A percentile compares a stretch with the other conserved stretches of the same genome.
phyloP scores from a whole-genome alignment of 2,797 vertebrate genomes.

The Mergus octosetaceus region DNA sequence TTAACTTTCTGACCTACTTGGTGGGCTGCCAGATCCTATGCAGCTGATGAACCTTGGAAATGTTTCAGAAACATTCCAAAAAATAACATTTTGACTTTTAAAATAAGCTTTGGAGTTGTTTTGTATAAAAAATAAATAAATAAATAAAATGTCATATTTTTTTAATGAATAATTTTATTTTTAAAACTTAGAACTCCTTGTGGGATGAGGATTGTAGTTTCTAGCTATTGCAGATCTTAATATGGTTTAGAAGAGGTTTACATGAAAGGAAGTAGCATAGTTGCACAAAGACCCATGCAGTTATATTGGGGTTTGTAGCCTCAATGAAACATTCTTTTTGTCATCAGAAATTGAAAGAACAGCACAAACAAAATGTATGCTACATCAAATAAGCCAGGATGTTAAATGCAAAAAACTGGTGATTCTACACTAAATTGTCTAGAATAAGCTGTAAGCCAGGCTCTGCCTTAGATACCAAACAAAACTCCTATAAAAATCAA shows the following conservation, averaged over 20 bases:
- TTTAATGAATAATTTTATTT: neutral
- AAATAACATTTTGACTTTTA: neutral
- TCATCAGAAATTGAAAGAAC: neutral
- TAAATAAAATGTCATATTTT: neutral
- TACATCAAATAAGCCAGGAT: neutral
- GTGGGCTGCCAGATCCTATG: neutral
- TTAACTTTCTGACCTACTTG: neutral
- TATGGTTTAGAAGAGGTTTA: neutral
- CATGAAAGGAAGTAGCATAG: neutral
- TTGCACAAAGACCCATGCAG: neutral
- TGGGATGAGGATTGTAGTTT: neutral
- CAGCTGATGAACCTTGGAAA: neutral
- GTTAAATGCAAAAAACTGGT: neutral
- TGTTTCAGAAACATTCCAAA: neutral
- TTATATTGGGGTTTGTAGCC: neutral
- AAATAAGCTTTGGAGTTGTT: neutral
- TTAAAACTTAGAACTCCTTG: neutral
- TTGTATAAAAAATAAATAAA: neutral
- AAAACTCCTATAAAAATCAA: neutral
- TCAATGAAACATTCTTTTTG: neutral
- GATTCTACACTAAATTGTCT: neutral
- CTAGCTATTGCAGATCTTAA: neutral
- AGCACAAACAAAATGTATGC: neutral
- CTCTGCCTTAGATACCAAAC: neutral
- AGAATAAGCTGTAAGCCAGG: neutral